Evolutionary conservation across 2,797 vertebrate genomes (phyloP).

Genomic region (Onychomys leucogaster): DNA sequence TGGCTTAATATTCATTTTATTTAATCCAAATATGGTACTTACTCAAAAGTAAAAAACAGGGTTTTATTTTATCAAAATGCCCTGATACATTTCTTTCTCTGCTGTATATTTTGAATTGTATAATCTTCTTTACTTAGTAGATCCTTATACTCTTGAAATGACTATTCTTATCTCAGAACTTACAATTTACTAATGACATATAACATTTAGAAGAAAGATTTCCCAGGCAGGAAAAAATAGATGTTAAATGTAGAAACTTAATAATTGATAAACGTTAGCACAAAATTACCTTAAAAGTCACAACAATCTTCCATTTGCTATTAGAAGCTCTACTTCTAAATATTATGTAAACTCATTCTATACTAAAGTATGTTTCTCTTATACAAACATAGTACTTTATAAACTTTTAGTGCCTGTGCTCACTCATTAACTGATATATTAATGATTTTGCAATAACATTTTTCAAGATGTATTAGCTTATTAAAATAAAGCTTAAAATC

Average conservation of each 20-base stretch:
- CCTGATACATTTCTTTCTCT: not conserved
- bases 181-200: not conserved
- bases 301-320: not conserved
- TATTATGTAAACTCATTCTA: not conserved
- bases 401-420: not conserved
- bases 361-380: not conserved
- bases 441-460: not conserved
- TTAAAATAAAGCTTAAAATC: not conserved
- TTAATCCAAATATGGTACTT: not conserved
- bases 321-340: not conserved
- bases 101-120: not conserved
- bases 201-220: not conserved
- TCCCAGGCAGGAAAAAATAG: not conserved
- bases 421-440: not conserved
- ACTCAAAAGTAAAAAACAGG: constrained; percentile 3
- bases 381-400: not conserved
- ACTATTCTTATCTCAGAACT: not conserved
- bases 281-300: constrained; percentile 15
- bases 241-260: not conserved
- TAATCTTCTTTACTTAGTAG: not conserved
- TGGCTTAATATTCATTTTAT: not conserved
- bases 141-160: not conserved
- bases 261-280: not conserved
- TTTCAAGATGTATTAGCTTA: not conserved
- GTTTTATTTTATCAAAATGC: constrained; percentile 8